Evolutionary conservation across 2,888 invertebrate species (phyloP), one percentile per base, ranked within the genome.

Genomic region (Netelia fuscicornis): DNA sequence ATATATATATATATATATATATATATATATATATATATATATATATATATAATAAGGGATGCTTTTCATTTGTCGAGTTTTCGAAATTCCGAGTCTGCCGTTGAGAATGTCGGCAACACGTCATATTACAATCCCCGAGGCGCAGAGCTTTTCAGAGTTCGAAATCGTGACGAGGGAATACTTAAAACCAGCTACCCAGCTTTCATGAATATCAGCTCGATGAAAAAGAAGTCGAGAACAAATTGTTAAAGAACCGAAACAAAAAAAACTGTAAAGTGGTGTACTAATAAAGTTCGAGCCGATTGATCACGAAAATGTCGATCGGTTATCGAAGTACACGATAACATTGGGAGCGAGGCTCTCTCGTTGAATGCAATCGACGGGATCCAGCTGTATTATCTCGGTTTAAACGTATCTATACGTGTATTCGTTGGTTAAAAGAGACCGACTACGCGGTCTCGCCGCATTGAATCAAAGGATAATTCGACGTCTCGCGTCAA

Each of bases 401-500:
- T 64, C 10, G 37, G 8, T n/a, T 37, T 37, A 52, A 9, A 23
- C 3, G 44, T 48, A 3, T 0, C 13, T 44, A 20, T 68, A 8
- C 25, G 8, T 44, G 5, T 64, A 17, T 42, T n/a, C 44, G 17
- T 10, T 9, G 44, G 20, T 60, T 23, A 10, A 60, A 60, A 60
- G 60, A 60, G 9, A 11, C 60, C 60, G 60, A 20, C 23, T 6
- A 6, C 71, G 25, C 42, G n/a, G 9, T 58, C 58, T 56, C 56
- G 8, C n/a, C n/a, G 44, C 54, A 3, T 23, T 11, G 81, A 76
- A 65, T 65, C 42, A 42, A 79, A 79, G 62, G 76, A 65, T 71
- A 82, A 67, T 71, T 71, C 71, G 70, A 65, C 30, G 65, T 76
- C 56, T 64, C 67, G 81, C 52, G 76, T 81, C 81, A 48, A 71